A percentile compares a stretch with the other conserved stretches of the same genome.
These are phyloP conservation scores for Parotocinclus haroldoi DNA, from an alignment of 2,797 vertebrate genomes.

Conservation along the genomic window DNA sequence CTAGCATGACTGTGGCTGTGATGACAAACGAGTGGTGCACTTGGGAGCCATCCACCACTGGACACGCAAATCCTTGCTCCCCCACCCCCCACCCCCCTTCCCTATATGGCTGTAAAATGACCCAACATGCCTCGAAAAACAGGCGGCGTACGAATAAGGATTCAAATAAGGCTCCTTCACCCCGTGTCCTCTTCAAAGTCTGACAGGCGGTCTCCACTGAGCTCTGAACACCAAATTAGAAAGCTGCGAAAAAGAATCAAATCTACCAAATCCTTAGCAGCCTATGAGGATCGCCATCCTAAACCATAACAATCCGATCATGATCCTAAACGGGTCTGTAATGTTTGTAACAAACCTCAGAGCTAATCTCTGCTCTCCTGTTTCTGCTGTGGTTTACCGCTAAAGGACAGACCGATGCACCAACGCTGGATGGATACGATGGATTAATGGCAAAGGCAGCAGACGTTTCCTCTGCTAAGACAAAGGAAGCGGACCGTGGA, in stretches of 20 bases:
- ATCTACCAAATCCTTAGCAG: slow-evolving; percentile 33
- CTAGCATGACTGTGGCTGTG: no score
- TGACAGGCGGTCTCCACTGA: slow-evolving; percentile 30
- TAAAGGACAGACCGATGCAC: not conserved
- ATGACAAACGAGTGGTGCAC: no score
- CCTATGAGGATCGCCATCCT: slow-evolving; percentile 30
- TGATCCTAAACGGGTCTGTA: slow-evolving; percentile 20
- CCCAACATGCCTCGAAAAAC: no score
- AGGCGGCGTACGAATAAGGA: no score
- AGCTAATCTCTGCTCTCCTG: slow-evolving; percentile 13
- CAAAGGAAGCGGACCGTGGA: slow-evolving; percentile 47
- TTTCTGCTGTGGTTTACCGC: slow-evolving; percentile 19
- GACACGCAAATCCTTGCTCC: no score
- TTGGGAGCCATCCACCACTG: no score
- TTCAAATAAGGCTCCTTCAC: no score
- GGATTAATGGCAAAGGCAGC: slow-evolving; percentile 26
- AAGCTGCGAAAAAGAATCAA: slow-evolving; percentile 18
- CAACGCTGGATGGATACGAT: not conserved
- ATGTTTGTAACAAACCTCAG: slow-evolving; percentile 14
- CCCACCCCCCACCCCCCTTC: no score
- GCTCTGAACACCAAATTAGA: slow-evolving; percentile 28
- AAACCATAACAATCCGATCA: slow-evolving; percentile 23
- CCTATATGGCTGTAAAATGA: no score
- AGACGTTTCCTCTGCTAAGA: slow-evolving; percentile 39
- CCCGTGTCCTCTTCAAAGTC: no score